Base-by-base conservation (phyloP, 2,888 invertebrate species). In the Danaus chrysippus region DNA sequence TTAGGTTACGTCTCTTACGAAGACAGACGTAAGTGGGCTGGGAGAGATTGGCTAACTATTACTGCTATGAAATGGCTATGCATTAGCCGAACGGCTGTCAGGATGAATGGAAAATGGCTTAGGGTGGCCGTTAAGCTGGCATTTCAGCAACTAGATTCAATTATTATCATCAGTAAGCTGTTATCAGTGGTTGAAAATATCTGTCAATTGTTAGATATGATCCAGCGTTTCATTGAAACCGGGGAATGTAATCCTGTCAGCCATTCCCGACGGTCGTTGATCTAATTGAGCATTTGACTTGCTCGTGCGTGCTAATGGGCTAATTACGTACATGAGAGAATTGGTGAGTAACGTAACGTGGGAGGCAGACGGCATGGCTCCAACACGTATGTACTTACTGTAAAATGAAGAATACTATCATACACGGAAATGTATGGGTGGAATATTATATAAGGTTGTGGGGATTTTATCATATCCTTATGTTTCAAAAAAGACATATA, bases 351-450 rank as follows among this genome's bases (percentile, higher is more conserved):
- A 83, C 72, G 80, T 17, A 9, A 49, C 87, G 89, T 89, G 90
- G 90, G 90, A 81, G 88, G 86, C 78, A 91, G 90, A 91, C 90
- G 83, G 90, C 89, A 75, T 90, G 90, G 89, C 89, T 85, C 90
- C 89, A 75, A 62, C 61, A 66, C 49, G 54, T n/a, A n/a, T n/a
- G n/a, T 60, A 58, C 55, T 60, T 55, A 55, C 59, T 56, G 53
- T 59, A 46, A 19, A 34, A 43, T 54, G 15, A 56, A 52, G 44
- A 23, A 64, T 61, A 44, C 59, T 63, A 23, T 49, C 19, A 34
- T 61, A 17, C 17, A 43, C 8, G 11, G 43, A 10, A 11, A 23
- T 41, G 10, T 15, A 17, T 3, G 2, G 3, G 23, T 5, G 6
- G 23, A 34, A 34, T 34, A 6, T 34, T 34, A 6, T 34, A 34